Conservation (phyloP, 2,113 vertebrate species). For the Girardinichthys multiradiatus region DNA sequence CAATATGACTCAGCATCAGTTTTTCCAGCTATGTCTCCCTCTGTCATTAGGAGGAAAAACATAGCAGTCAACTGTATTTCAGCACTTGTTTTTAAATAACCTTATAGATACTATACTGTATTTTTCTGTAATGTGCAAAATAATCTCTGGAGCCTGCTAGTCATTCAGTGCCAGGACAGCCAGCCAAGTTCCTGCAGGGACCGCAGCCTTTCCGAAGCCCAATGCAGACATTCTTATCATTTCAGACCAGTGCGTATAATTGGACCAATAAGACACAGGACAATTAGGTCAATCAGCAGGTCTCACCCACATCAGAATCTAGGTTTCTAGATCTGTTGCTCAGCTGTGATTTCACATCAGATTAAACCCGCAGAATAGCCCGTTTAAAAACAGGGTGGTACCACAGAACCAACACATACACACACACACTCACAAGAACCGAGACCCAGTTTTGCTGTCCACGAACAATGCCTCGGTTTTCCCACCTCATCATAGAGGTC, state of each 20-base stretch:
- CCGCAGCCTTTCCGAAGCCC: constrained; percentile 51
- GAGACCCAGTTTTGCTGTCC: constrained; percentile 35
- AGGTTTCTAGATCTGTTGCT: constrained; percentile 48
- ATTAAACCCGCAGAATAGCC: constrained; percentile 12
- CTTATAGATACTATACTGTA: neutral
- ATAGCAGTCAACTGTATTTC: neutral
- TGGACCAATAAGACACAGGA: neutral
- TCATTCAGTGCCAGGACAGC: constrained; percentile 38
- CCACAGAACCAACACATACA: constrained; percentile 16
- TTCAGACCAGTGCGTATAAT: constrained; percentile 12
- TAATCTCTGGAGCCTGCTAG: constrained; percentile 8
- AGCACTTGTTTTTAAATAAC: neutral
- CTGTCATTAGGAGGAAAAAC: neutral
- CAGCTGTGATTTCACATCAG: constrained; percentile 26
- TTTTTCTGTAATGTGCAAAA: neutral
- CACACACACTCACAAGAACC: constrained; percentile 34
- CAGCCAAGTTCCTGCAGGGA: constrained; percentile 60
- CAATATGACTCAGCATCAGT: constrained; percentile 72
- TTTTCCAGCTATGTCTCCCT: neutral
- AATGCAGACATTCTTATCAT: constrained; percentile 42
- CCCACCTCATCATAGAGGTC: constrained; percentile 52
- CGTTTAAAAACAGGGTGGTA: constrained; percentile 10
- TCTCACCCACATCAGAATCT: constrained; percentile 16
- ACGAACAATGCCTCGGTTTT: constrained; percentile 76
- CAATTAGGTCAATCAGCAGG: constrained; percentile 22